A percentile compares a stretch with the other conserved stretches of the same genome.
These are phyloP conservation scores for Machaerirhynchus nigripectus DNA, from an alignment of 2,113 vertebrate species.

Conservation along the genomic window DNA sequence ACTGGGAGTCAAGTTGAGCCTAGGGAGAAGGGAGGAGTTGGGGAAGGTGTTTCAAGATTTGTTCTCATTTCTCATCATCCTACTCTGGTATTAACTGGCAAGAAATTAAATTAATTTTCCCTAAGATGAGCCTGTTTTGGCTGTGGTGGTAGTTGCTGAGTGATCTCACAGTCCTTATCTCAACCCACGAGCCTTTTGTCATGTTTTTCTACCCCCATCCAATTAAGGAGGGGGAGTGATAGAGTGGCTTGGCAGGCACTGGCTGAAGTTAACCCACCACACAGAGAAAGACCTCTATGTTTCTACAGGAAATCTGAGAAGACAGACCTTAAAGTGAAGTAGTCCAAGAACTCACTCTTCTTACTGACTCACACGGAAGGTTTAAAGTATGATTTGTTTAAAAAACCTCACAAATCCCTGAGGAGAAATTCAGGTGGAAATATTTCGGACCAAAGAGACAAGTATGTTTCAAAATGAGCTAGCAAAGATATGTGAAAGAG, in stretches of 20 bases:
- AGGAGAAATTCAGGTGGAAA: not conserved
- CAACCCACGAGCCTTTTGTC: accelerated
- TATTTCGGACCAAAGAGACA: not conserved
- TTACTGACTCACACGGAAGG: not conserved
- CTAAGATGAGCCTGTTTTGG: not conserved
- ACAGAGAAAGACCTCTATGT: not conserved
- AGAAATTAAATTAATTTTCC: not conserved
- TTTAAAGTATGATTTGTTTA: not conserved
- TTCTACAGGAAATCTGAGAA: not conserved
- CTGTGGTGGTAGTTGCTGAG: not conserved
- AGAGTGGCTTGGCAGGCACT: not conserved
- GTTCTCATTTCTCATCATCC: not conserved
- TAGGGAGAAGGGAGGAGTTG: not conserved
- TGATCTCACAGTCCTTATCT: not conserved
- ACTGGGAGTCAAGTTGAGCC: not conserved
- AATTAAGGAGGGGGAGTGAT: not conserved
- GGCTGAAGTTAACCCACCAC: not conserved
- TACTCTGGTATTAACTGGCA: not conserved
- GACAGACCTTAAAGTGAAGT: not conserved
- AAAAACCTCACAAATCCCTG: not conserved
- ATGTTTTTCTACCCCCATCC: not conserved
- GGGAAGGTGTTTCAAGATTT: not conserved
- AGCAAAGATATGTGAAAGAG: not conserved
- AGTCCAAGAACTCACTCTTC: not conserved
- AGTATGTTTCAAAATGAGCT: not conserved